These are phyloP conservation scores for Stigmatopora nigra DNA, from an alignment of 2,113 vertebrate species.

Conservation along the genomic window DNA sequence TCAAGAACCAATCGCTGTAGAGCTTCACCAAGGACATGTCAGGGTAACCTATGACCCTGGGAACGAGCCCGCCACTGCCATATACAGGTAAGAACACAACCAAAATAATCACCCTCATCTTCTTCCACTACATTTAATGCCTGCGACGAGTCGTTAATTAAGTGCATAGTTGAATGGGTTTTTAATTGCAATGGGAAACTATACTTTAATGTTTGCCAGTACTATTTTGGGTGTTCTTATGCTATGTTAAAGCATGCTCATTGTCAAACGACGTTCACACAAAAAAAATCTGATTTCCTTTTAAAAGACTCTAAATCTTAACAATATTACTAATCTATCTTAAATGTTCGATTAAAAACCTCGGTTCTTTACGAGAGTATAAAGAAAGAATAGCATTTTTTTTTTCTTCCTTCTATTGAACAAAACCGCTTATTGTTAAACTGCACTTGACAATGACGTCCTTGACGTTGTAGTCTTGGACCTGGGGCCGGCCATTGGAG, in stretches of 20 bases:
- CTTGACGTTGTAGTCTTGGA: background rate
- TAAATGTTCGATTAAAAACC: background rate
- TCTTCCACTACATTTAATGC: no score
- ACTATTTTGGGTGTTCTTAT: no score
- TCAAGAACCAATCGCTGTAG: constrained; percentile 89
- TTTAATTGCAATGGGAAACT: no score
- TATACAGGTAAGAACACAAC: constrained; percentile 80
- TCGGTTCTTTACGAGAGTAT: no score
- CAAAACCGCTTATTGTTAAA: background rate
- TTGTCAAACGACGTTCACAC: no score
- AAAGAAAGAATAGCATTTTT: background rate
- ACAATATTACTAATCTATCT: background rate
- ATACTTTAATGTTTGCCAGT: no score
- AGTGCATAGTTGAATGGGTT: no score
- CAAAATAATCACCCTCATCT: background rate
- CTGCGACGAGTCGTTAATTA: no score
- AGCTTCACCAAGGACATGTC: constrained; percentile 90
- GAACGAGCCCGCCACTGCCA: constrained; percentile 83
- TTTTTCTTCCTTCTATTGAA: background rate
- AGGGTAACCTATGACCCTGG: constrained; percentile 92
- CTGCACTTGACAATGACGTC: background rate
- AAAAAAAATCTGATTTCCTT: no score
- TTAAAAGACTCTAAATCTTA: no score
- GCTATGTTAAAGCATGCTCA: no score
- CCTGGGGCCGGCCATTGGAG: constrained; percentile 1